Percentiles rank a stretch among this genome's conserved stretches.
Conservation (phyloP, 1,140 invertebrate genomes). For the Neocloeon triangulifer region DNA sequence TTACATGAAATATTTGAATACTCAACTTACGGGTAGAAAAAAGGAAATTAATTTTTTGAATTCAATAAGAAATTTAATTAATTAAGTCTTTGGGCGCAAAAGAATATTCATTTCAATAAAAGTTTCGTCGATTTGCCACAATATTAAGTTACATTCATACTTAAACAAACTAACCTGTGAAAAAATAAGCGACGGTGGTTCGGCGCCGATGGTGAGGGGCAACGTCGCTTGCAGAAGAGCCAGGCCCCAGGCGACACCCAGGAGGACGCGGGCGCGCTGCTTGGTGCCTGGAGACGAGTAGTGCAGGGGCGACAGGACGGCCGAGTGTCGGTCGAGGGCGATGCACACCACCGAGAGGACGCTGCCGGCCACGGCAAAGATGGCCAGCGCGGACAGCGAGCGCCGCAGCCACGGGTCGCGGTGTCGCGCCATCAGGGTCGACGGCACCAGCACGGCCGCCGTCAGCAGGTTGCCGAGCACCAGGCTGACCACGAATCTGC, state of each 20-base stretch:
- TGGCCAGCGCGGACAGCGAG: slow-evolving; percentile 18
- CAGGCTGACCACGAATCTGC: slow-evolving; percentile 28
- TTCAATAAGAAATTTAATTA: too few relatives aligned
- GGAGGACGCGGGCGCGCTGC: slow-evolving; percentile 18
- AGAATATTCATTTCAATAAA: too few relatives aligned
- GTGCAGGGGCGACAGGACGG: slow-evolving; percentile 27
- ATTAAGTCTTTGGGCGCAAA: too few relatives aligned
- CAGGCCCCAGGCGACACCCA: slow-evolving; percentile 15
- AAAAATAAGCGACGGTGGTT: too few relatives aligned
- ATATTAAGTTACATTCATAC: too few relatives aligned
- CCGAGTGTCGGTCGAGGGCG: slow-evolving; percentile 26
- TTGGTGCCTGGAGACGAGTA: slow-evolving; percentile 26
- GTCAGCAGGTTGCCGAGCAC: slow-evolving; percentile 27
- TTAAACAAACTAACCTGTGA: too few relatives aligned
- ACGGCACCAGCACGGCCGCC: slow-evolving; percentile 22
- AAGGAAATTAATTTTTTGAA: too few relatives aligned
- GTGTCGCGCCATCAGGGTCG: slow-evolving; percentile 9
- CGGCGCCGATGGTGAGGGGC: too few relatives aligned
- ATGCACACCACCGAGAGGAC: slow-evolving; percentile 27
- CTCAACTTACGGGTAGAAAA: too few relatives aligned
- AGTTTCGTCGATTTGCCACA: too few relatives aligned
- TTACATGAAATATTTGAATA: too few relatives aligned
- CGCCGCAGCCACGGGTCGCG: slow-evolving; percentile 15
- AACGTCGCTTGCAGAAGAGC: slow-evolving; percentile 17
- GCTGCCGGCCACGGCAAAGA: slow-evolving; percentile 21